phyloP scores from a whole-genome alignment of 2,113 vertebrate genomes.

The Hipposideros armiger region DNA sequence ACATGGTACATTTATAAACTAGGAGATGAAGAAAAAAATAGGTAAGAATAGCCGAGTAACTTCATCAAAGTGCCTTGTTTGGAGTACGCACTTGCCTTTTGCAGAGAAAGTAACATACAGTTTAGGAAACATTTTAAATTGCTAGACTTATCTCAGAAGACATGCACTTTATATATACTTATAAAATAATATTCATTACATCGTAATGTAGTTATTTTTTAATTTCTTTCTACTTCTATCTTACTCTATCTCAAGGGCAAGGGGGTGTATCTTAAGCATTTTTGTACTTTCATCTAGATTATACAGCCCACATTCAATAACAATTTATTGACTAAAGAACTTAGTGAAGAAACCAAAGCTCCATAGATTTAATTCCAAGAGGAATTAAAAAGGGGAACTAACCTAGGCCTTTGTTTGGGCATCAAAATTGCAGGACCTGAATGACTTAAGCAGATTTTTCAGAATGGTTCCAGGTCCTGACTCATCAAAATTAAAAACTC shows the following conservation, averaged over 20 bases:
- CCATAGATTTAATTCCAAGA: conserved; percentile 27
- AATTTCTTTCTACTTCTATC: conserved; percentile 1
- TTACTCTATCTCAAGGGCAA: conserved; percentile 11
- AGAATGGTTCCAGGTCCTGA: not conserved
- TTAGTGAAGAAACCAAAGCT: conserved; percentile 29
- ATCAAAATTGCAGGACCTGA: conserved; percentile 33
- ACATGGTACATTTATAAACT: conserved; percentile 34
- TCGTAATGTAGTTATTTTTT: not conserved
- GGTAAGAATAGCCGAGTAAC: not conserved
- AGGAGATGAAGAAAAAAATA: conserved; percentile 41
- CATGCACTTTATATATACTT: not conserved
- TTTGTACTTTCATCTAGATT: not conserved
- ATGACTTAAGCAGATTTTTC: conserved; percentile 5
- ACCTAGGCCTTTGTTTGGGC: not conserved
- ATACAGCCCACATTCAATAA: not conserved
- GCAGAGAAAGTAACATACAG: conserved; percentile 9
- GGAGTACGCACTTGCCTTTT: not conserved
- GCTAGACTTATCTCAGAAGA: not conserved
- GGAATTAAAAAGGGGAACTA: conserved; percentile 29
- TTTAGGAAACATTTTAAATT: conserved; percentile 26
- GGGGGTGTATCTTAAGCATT: not conserved
- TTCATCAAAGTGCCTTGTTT: not conserved
- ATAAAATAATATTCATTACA: not conserved
- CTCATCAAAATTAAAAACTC: not conserved
- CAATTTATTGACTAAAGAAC: not conserved